phyloP scores from a whole-genome alignment of 1,140 invertebrate species.

The Hylyphantes graminicola region DNA sequence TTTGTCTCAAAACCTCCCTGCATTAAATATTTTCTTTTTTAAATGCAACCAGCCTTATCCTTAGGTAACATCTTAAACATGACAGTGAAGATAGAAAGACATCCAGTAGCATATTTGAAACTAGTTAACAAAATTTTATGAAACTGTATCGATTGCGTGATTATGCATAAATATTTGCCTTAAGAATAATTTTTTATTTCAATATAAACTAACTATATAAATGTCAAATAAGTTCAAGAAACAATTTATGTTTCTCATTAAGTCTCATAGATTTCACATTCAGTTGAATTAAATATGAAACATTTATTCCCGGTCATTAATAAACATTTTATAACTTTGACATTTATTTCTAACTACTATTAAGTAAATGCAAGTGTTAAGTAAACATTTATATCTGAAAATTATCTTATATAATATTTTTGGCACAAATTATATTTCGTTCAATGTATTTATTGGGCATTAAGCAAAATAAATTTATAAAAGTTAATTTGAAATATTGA shows the following conservation, averaged over 20 bases:
- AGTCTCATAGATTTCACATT: neutral
- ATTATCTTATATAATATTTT: no score
- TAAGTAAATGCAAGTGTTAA: no score
- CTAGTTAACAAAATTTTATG: constrained; percentile 20
- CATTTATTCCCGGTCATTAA: no score
- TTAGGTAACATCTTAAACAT: neutral
- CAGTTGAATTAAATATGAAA: neutral
- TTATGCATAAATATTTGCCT: neutral
- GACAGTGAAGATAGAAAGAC: constrained; percentile 22
- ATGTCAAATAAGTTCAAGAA: neutral
- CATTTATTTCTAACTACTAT: no score
- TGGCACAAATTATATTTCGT: no score
- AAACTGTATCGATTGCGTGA: neutral
- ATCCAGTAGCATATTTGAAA: constrained; percentile 12
- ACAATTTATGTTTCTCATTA: neutral
- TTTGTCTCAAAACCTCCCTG: no score
- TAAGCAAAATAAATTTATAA: no score
- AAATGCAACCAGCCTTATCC: neutral
- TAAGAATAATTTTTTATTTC: neutral
- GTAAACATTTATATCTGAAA: no score
- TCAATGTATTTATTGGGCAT: no score
- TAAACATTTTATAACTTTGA: no score
- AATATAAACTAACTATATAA: neutral
- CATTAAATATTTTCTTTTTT: no score
- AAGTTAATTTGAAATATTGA: no score